These are phyloP conservation scores for Torymus auratus DNA, from an alignment of 2,888 invertebrate species.

Conservation along the genomic window DNA sequence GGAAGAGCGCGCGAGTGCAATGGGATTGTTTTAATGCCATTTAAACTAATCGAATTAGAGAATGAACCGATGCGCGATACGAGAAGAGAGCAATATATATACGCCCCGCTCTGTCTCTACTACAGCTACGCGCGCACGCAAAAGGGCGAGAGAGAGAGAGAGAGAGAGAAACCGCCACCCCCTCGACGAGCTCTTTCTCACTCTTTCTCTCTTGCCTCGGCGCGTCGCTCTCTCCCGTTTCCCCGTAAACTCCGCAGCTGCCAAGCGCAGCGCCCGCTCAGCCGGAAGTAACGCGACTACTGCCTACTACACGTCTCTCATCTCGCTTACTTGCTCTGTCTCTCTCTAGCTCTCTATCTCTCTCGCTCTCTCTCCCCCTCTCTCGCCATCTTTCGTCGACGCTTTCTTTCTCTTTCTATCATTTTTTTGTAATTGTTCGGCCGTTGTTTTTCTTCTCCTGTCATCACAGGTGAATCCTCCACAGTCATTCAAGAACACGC, in stretches of 20 bases:
- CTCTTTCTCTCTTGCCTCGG: conserved; percentile 62
- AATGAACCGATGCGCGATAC: conserved; percentile 74
- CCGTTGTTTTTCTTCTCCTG: conserved; percentile 34
- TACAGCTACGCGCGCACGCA: neutral
- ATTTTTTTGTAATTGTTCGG: conserved; percentile 44
- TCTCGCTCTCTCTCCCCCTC: conserved; percentile 56
- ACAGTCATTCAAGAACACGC: too few species aligned
- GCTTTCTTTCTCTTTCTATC: conserved; percentile 49
- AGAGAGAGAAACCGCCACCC: conserved; percentile 30
- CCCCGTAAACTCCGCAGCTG: conserved; percentile 75
- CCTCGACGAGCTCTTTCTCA: conserved; percentile 55
- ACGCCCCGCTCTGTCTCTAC: neutral
- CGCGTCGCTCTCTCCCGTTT: conserved; percentile 60
- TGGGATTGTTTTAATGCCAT: conserved; percentile 81
- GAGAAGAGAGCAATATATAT: conserved; percentile 59
- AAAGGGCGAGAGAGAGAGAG: conserved; percentile 59
- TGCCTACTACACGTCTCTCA: conserved; percentile 74
- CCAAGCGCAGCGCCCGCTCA: conserved; percentile 76
- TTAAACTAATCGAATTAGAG: conserved; percentile 81
- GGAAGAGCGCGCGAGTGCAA: conserved; percentile 73
- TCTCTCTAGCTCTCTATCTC: conserved; percentile 58
- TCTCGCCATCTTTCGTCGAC: conserved; percentile 34
- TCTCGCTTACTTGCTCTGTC: conserved; percentile 55
- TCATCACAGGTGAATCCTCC: too few species aligned
- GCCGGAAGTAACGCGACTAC: conserved; percentile 77